phyloP scores from a whole-genome alignment of 2,888 invertebrate genomes.

The Sympetrum striolatum region DNA sequence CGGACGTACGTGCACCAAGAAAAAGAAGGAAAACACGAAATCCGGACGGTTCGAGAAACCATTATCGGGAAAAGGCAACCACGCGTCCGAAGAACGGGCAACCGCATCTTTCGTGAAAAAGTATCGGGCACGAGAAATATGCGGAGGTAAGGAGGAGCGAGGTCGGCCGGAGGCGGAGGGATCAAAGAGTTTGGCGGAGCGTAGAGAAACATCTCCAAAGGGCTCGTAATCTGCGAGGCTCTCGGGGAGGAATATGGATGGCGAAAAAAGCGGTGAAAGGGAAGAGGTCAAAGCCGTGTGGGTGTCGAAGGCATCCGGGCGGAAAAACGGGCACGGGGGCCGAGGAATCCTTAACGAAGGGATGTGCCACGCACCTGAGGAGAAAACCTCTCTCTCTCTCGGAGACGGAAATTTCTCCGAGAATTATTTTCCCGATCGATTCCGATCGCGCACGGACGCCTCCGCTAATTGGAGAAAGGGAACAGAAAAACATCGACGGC shows the following conservation, averaged over 20 bases:
- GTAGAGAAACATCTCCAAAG: not conserved
- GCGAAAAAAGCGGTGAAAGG: not conserved
- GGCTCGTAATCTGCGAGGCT: not conserved
- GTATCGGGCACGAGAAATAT: conserved; percentile 9
- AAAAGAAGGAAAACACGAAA: not conserved
- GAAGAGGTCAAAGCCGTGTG: not conserved
- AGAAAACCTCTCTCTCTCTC: not conserved
- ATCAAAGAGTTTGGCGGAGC: conserved; percentile 8
- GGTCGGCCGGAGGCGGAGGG: conserved; percentile 3
- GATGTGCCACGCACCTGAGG: not conserved
- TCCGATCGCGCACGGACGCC: not conserved
- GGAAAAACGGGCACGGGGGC: not conserved
- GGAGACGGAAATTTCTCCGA: not conserved
- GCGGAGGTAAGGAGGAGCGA: not conserved
- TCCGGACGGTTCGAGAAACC: not conserved
- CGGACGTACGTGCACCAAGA: not conserved
- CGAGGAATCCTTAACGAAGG: not conserved
- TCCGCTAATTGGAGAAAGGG: not conserved
- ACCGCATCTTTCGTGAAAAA: not conserved
- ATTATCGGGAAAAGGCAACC: not conserved
- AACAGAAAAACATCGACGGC: not conserved
- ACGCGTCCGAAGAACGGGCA: not conserved
- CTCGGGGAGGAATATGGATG: not conserved
- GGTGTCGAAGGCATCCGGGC: not conserved
- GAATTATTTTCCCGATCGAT: not conserved